Conservation (phyloP, 2,113 vertebrate species). For the Spermophilus dauricus region DNA sequence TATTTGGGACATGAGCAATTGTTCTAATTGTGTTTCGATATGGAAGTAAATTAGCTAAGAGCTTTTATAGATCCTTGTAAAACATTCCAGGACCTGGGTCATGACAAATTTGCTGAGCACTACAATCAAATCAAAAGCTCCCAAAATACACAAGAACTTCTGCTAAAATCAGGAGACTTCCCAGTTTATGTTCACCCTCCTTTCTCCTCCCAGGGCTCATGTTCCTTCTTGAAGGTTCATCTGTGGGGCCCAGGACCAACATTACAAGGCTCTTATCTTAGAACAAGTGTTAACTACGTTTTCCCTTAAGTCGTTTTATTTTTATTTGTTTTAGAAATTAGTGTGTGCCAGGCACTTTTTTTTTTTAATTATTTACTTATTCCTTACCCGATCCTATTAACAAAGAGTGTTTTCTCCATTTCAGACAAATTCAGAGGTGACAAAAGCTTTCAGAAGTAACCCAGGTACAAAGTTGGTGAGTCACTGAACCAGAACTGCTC, state of each 20-base stretch:
- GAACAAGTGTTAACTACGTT: background rate
- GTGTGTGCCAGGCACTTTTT: background rate
- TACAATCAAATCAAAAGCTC: slow-evolving; percentile 12
- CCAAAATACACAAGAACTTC: slow-evolving; percentile 22
- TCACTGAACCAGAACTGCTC: background rate
- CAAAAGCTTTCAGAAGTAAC: background rate
- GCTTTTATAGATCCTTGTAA: slow-evolving; percentile 15
- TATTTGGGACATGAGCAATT: background rate
- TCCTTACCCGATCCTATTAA: background rate
- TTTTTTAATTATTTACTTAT: background rate
- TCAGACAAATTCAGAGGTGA: background rate
- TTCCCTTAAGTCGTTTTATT: background rate
- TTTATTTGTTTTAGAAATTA: background rate
- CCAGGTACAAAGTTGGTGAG: background rate
- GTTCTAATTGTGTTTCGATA: slow-evolving; percentile 12
- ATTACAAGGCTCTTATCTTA: background rate
- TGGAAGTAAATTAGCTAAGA: slow-evolving; percentile 52
- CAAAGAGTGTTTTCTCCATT: slow-evolving; percentile 14
- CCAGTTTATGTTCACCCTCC: background rate
- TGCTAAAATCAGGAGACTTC: slow-evolving; percentile 24
- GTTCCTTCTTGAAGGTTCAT: background rate
- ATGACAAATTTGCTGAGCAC: background rate
- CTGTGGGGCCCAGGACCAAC: background rate
- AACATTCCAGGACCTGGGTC: slow-evolving; percentile 22
- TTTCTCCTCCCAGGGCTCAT: background rate